These are phyloP conservation scores for Leguminivora glycinivorella DNA, from an alignment of 1,140 invertebrate genomes.

Conservation along the genomic window DNA sequence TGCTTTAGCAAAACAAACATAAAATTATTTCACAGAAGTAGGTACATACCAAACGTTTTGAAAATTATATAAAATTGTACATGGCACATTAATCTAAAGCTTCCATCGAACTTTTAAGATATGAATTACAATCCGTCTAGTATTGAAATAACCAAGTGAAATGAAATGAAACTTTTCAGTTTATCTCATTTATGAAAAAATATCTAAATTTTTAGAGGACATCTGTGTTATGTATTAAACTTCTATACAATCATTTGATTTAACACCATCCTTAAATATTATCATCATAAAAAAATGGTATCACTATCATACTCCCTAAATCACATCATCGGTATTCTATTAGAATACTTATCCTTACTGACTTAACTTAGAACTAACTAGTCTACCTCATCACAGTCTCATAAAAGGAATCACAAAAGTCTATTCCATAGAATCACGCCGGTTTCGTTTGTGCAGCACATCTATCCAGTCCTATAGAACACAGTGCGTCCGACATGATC, in stretches of 20 bases:
- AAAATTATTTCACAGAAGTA: not conserved
- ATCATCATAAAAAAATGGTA: conserved; percentile 16
- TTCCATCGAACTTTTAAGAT: not conserved
- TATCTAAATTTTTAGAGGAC: not conserved
- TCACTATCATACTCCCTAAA: conserved; percentile 6
- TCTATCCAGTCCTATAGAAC: not conserved
- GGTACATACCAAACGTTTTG: not conserved
- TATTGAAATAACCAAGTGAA: not conserved
- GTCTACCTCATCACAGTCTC: conserved; percentile 68
- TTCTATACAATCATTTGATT: not conserved
- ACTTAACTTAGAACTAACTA: conserved; percentile 34
- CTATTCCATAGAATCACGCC: conserved; percentile 38
- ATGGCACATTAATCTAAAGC: not conserved
- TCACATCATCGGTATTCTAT: conserved; percentile 17
- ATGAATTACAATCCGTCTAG: not conserved
- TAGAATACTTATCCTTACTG: conserved; percentile 15
- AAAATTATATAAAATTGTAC: not conserved
- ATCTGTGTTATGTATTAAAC: not conserved
- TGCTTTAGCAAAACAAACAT: not conserved
- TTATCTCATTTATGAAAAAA: not conserved
- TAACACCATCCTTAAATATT: conserved; percentile 1
- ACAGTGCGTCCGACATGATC: conserved; percentile 36
- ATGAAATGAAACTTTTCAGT: no score
- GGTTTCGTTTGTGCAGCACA: not conserved
- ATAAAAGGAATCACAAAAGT: conserved; percentile 56